These are phyloP conservation scores for Anoplius nigerrimus DNA, from an alignment of 2,888 invertebrate genomes.

Conservation along the genomic window DNA sequence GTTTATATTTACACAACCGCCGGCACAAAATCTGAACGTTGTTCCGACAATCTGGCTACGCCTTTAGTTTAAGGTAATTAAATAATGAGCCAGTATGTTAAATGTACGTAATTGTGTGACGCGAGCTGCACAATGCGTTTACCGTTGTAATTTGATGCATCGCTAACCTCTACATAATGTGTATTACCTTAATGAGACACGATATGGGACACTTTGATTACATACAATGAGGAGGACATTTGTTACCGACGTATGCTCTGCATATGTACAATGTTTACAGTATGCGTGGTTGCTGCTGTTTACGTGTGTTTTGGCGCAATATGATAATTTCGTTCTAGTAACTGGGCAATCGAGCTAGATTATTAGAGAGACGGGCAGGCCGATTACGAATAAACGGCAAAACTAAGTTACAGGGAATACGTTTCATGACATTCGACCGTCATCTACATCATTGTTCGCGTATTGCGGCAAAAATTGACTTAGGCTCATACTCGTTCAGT, in stretches of 20 bases:
- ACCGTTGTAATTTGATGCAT: slow-evolving; percentile 6
- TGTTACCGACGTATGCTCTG: slow-evolving; percentile 42
- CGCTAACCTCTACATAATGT: slow-evolving; percentile 35
- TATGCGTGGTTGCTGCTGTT: slow-evolving; percentile 18
- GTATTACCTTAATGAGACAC: slow-evolving; percentile 22
- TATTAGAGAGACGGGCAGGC: not conserved
- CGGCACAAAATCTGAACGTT: not conserved
- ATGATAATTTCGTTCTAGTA: not conserved
- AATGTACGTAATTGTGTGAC: slow-evolving; percentile 15
- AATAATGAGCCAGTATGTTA: slow-evolving; percentile 20
- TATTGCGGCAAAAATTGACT: slow-evolving; percentile 28
- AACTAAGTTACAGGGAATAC: not conserved
- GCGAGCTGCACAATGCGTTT: slow-evolving; percentile 29
- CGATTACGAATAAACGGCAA: not conserved
- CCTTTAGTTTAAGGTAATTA: slow-evolving; percentile 33
- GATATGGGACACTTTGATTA: slow-evolving; percentile 41
- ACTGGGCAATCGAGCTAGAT: not conserved
- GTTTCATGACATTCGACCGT: not conserved
- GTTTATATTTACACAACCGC: slow-evolving; percentile 72
- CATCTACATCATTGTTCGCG: slow-evolving; percentile 12
- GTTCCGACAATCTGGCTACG: not conserved
- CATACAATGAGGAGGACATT: slow-evolving; percentile 50
- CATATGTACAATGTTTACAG: slow-evolving; percentile 62
- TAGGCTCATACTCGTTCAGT: slow-evolving; percentile 60
- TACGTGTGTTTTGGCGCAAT: slow-evolving; percentile 2